Evolutionary conservation across 2,113 vertebrate genomes (phyloP).

Genomic region (Hucho hucho): DNA sequence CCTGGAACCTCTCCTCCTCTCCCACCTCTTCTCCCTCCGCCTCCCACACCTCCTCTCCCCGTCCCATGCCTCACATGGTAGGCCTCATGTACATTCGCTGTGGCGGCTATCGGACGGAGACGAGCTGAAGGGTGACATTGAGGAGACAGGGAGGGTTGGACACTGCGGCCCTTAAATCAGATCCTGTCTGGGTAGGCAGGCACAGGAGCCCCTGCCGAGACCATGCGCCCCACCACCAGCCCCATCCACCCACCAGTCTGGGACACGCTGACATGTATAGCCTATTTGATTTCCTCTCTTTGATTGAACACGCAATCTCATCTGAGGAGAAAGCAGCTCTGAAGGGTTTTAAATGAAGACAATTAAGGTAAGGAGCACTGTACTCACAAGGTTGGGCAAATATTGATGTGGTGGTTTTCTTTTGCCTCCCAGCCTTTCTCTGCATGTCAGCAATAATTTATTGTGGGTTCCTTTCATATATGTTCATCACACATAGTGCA

Average conservation of each 20-base stretch:
- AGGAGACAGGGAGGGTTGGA: conserved; percentile 30
- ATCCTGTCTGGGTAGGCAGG: neutral
- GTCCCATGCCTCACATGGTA: neutral
- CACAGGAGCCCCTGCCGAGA: neutral
- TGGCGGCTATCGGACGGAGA: neutral
- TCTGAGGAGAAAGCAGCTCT: conserved; percentile 6
- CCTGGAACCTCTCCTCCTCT: neutral
- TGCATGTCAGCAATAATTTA: neutral
- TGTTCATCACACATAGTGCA: neutral
- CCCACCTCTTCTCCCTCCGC: too few species aligned
- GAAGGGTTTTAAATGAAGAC: conserved; percentile 28
- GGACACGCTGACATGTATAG: conserved; percentile 20
- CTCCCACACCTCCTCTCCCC: too few species aligned
- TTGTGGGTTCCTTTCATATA: neutral
- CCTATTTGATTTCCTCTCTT: conserved; percentile 32
- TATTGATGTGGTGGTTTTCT: neutral
- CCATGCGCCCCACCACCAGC: neutral
- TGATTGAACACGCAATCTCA: conserved; percentile 38
- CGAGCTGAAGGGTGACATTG: conserved; percentile 30
- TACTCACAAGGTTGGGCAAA: neutral
- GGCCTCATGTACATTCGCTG: neutral
- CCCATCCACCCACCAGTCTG: conserved; percentile 17
- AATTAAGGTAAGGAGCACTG: conserved; percentile 22
- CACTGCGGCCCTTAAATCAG: conserved; percentile 38
- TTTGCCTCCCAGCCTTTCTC: neutral